Base-by-base conservation (phyloP, 2,888 invertebrate species). In the Bhutanitis thaidina region DNA sequence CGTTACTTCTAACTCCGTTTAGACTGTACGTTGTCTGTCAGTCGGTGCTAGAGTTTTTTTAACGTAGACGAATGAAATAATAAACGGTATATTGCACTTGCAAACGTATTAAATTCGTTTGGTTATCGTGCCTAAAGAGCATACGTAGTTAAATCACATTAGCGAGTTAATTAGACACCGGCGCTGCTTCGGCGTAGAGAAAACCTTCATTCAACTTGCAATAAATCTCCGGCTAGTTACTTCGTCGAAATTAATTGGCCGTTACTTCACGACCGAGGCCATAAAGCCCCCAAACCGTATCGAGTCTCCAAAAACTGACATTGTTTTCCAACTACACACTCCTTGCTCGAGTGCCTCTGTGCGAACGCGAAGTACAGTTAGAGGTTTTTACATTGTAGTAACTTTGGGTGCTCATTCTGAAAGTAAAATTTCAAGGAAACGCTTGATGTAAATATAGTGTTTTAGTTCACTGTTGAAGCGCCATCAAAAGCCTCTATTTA, bases 211-310 rank as follows among this genome's bases (percentile, higher is more conserved):
- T 54, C 58, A 52, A 53, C 58, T 59, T 59, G 62, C 69, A 59
- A 69, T 66, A 74, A 77, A 77, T 73, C 72, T 71, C 63, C 55
- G 58, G 64, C 65, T 72, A 67, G 71, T 74, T 70, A 72, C 65
- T 73, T 65, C 71, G 70, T 69, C 70, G 70, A 69, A 72, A 74
- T 78, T 81, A 80, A 80, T 80, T 78, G 73, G 68, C 65, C 74
- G 66, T 67, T 71, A 64, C 66, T 58, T 10, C 50, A 62, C 64
- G 65, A 55, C 58, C 66, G 36, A 62, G 60, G 71, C 67, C 71
- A 74, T 78, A 79, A 80, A 80, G 69, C 68, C 69, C 72, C 60
- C 69, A 67, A 69, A 74, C 69, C 77, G 77, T 82, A 69, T 74
- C 78, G 71, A 70, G 66, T 70, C 68, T 69, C 74, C 74, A 68